Percentiles rank a stretch among this genome's conserved stretches.
phyloP scores from a whole-genome alignment of 1,140 invertebrate species.

The Nasonia vitripennis region DNA sequence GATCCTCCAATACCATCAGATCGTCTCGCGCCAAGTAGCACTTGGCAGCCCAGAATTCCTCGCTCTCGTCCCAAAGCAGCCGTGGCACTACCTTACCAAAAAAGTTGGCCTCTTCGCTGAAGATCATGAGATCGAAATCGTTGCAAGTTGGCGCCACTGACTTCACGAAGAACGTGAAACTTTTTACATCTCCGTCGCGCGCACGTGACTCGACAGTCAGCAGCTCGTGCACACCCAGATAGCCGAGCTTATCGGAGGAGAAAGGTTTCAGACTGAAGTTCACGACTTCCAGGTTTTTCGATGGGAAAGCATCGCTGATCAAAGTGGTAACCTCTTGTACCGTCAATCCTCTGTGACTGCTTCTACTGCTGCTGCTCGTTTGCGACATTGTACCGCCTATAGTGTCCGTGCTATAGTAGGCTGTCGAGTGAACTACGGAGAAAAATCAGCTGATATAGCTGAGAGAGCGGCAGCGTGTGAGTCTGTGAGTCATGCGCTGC shows the following conservation, averaged over 20 bases:
- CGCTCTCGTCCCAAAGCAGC: neutral
- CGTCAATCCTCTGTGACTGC: neutral
- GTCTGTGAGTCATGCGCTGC: no score
- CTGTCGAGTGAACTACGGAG: no score
- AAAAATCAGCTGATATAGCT: no score
- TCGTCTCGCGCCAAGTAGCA: slow-evolving; percentile 26
- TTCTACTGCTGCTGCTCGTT: neutral
- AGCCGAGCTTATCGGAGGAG: slow-evolving; percentile 8
- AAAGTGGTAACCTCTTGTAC: neutral
- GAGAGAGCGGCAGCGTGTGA: no score
- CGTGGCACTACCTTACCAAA: neutral
- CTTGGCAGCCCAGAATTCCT: neutral
- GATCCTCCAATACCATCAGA: slow-evolving; percentile 11
- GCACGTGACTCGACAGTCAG: neutral
- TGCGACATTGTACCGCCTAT: neutral
- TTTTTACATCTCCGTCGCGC: neutral
- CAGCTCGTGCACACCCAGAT: slow-evolving; percentile 17
- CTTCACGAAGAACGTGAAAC: slow-evolving; percentile 7
- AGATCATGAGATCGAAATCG: neutral
- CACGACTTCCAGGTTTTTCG: neutral
- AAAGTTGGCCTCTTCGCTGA: neutral
- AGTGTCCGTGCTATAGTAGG: neutral
- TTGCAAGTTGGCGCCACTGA: neutral
- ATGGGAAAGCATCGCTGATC: neutral
- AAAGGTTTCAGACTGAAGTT: neutral